Conservation (phyloP, 2,888 invertebrate species). For the Leuctra nigra region DNA sequence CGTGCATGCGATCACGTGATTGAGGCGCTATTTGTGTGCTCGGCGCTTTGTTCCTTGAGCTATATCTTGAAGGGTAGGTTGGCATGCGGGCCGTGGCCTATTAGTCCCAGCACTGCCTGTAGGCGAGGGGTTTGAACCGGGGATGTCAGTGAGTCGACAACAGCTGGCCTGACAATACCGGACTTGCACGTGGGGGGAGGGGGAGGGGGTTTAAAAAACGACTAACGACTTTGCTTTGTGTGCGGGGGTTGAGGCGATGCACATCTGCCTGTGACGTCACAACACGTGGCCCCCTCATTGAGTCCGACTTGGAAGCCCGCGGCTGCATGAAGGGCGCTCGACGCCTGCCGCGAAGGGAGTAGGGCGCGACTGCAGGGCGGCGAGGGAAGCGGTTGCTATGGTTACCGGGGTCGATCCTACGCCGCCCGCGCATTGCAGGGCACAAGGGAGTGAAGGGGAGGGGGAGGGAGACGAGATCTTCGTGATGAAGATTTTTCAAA, state of each 20-base stretch:
- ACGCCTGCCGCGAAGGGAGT: not conserved
- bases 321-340: conserved; percentile 3
- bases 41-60: too few relatives aligned
- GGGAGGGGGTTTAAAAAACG: too few relatives aligned
- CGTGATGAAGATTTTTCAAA: too few relatives aligned
- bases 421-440: conserved; percentile 16
- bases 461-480: conserved; percentile 25
- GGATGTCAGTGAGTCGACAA: too few relatives aligned
- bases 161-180: not conserved
- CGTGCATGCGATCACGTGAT: too few relatives aligned
- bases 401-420: conserved; percentile 23
- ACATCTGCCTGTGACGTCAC: not conserved
- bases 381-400: conserved; percentile 24
- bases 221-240: not conserved
- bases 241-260: not conserved
- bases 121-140: too few relatives aligned
- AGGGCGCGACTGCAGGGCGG: conserved; percentile 18
- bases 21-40: too few relatives aligned
- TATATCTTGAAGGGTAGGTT: too few relatives aligned
- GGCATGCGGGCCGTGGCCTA: too few relatives aligned
- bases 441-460: conserved; percentile 14
- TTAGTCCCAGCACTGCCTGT: too few relatives aligned
- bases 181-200: not conserved
- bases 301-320: too few relatives aligned
- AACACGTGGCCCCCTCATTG: not conserved